Conservation (phyloP, 2,797 vertebrate species). For the Sphaeramia orbicularis region DNA sequence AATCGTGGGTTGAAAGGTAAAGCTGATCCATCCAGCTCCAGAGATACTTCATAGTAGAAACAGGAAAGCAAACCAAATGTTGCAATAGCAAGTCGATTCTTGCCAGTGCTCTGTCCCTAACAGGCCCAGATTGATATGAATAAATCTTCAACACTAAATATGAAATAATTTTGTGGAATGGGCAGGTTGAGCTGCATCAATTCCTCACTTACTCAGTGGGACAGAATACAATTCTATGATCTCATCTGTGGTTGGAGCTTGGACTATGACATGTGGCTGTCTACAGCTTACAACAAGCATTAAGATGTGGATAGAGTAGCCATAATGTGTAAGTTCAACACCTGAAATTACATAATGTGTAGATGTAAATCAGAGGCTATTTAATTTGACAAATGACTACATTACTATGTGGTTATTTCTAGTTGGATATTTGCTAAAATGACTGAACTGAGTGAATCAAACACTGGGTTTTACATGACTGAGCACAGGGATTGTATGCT, state of each 20-base stretch:
- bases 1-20: no score
- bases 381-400: no score
- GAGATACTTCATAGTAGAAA: neutral
- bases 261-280: no score
- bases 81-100: neutral
- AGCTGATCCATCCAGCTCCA: no score
- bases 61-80: neutral
- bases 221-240: constrained; percentile 3
- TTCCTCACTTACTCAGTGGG: constrained; percentile 17
- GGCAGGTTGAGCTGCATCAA: constrained; percentile 9
- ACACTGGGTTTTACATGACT: neutral
- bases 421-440: no score
- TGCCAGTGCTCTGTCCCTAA: neutral
- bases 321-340: no score
- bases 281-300: no score
- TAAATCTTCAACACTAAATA: neutral
- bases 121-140: neutral
- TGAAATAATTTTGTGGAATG: neutral
- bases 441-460: neutral
- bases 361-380: no score
- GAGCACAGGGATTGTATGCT: neutral
- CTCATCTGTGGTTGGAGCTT: no score
- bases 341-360: no score
- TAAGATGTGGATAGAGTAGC: no score
- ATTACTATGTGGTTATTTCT: no score